Percentiles rank a stretch among this genome's conserved stretches.
Conservation (phyloP, 2,888 invertebrate genomes). For the Ernsta delagoae region DNA sequence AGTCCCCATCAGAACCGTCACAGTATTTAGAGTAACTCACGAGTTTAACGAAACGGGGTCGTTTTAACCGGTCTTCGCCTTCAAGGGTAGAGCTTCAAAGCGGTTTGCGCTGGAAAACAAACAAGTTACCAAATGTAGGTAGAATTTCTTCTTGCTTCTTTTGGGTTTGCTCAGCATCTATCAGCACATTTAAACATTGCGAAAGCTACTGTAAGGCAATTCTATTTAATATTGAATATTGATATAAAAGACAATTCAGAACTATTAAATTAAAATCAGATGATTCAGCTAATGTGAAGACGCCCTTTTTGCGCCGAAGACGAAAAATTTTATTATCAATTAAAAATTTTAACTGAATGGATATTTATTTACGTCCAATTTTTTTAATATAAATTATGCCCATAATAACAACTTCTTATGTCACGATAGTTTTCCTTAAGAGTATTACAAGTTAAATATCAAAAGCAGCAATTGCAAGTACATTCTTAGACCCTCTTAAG, state of each 20-base stretch:
- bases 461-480: slow-evolving; percentile 8
- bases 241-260: no score
- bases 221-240: neutral
- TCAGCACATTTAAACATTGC: neutral
- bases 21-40: slow-evolving; percentile 33
- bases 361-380: no score
- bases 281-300: no score
- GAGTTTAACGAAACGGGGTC: slow-evolving; percentile 35
- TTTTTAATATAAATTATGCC: no score
- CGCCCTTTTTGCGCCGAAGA: no score
- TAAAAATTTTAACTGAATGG: no score
- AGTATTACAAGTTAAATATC: slow-evolving; percentile 5
- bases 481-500: slow-evolving; percentile 12
- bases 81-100: slow-evolving; percentile 32
- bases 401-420: no score
- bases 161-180: neutral
- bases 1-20: slow-evolving; percentile 22
- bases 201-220: neutral
- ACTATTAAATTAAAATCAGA: no score
- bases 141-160: slow-evolving; percentile 8
- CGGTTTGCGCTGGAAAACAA: slow-evolving; percentile 30
- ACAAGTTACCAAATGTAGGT: slow-evolving; percentile 15
- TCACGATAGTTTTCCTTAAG: neutral
- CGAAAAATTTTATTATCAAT: no score
- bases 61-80: slow-evolving; percentile 33